phyloP scores from a whole-genome alignment of 2,113 vertebrate genomes.

The Sarotherodon lohbergeri region DNA sequence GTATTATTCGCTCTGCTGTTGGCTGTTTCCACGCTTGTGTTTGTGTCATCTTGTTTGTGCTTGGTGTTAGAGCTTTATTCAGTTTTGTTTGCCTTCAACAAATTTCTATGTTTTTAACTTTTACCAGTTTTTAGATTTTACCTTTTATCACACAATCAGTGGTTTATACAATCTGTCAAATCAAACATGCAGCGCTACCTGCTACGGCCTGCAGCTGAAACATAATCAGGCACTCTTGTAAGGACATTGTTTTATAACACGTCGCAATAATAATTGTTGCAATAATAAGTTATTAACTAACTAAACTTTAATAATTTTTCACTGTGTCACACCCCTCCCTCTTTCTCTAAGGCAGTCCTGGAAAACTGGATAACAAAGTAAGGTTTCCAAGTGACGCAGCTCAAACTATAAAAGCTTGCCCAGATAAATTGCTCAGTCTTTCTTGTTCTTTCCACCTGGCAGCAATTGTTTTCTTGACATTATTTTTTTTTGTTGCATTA shows the following conservation, averaged over 20 bases:
- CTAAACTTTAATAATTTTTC: neutral
- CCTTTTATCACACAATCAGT: neutral
- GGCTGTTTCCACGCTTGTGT: neutral
- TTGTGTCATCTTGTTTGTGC: neutral
- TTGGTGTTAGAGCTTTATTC: neutral
- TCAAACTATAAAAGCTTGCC: neutral
- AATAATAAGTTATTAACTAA: neutral
- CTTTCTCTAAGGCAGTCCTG: neutral
- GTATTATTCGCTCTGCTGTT: neutral
- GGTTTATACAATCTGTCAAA: neutral
- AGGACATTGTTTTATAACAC: neutral
- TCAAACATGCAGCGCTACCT: neutral
- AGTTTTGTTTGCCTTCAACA: neutral
- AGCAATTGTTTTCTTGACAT: neutral
- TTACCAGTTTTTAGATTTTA: neutral
- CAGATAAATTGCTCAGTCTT: neutral
- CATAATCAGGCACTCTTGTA: neutral
- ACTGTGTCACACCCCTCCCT: too few relatives aligned
- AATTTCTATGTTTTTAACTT: neutral
- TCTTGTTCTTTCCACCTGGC: neutral
- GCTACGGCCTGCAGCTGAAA: neutral
- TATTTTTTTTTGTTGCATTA: neutral
- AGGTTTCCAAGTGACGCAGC: neutral
- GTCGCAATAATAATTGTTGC: neutral
- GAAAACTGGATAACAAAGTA: neutral